Conservation (phyloP, 1,140 invertebrate genomes). For the Medauroidea extradentata region DNA sequence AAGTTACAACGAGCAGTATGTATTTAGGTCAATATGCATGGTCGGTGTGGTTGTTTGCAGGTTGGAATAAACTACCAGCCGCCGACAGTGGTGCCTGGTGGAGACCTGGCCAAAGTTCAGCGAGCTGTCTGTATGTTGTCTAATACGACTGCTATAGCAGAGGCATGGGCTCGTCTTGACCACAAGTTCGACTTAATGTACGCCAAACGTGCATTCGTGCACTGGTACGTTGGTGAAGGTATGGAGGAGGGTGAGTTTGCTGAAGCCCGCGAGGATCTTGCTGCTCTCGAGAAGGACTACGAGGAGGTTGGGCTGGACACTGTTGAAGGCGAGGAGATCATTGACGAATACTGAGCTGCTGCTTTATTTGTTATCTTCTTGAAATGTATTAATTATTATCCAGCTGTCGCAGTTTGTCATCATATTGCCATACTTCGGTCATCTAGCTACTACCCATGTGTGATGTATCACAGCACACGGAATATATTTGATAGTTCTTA, state of each 20-base stretch:
- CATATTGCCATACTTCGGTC: no score
- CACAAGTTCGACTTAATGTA: constrained; percentile 83
- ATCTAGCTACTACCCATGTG: no score
- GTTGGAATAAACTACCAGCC: constrained; percentile 77
- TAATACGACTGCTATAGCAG: constrained; percentile 77
- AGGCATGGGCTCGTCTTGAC: constrained; percentile 72
- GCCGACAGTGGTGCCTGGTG: constrained; percentile 76
- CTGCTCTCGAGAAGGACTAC: constrained; percentile 65
- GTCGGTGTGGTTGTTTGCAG: constrained; percentile 34
- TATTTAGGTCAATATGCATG: no score
- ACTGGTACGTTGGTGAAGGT: constrained; percentile 70
- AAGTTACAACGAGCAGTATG: no score
- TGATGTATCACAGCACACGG: no score
- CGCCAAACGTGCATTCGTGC: constrained; percentile 73
- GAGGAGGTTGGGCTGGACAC: constrained; percentile 55
- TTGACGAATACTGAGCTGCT: constrained; percentile 64
- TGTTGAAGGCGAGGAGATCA: constrained; percentile 66
- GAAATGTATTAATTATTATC: no score
- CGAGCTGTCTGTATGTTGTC: constrained; percentile 73
- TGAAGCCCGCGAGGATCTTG: constrained; percentile 71
- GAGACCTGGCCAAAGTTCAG: constrained; percentile 71
- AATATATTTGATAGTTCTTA: no score
- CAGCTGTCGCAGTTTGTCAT: no score
- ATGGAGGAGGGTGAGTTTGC: constrained; percentile 77
- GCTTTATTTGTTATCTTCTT: no score